Base-by-base conservation (phyloP, 2,797 vertebrate species). In the Mormyrops attenuatus region DNA sequence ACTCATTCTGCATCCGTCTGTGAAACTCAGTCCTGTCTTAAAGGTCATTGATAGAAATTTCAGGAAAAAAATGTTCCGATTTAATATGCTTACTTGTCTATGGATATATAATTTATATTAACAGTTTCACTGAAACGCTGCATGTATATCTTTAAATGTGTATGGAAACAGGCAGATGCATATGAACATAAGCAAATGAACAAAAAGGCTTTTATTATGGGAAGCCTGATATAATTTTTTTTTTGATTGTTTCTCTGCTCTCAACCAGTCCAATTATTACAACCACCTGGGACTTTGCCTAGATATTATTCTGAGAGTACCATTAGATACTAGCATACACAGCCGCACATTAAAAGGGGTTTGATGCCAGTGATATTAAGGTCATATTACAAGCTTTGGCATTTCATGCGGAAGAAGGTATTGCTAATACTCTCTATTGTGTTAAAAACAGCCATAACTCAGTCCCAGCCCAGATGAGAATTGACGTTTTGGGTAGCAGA, bases 371-470 rank as follows among this genome's bases (percentile, higher is more conserved):
- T 84, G 17, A 84, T 26, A 84, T 84, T 84, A 49, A 7, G 47
- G 41, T 84, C 47, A 49, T 49, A 84, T 84, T 84, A 84, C 80
- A 84, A 49, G 47, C 41, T 44, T 82, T 82, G 77, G n/a, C 77
- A 82, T 82, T 82, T 47, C n/a, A 5, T 11, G 0, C 47, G 9
- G 80, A 84, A 84, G 80, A 49, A 15, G 30, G 69, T 73, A 3
- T 11, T 84, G 41, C 80, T 84, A 3, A 84, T 84, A 84, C 41
- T 26, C 11, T 34, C 47, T 44, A 9, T 49, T 84, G 80, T 84
- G 41, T 84, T n/a, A 84, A 47, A 26, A 84, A 84, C 20, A 84
- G 34, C n/a, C 41, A 84, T 84, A 49, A 49, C 8, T 38, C 80
- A 49, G 80, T 1, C 80, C 47, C 41, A 13, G n/a, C 3, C 20